These are phyloP conservation scores for Plagodis pulveraria DNA, from an alignment of 2,888 invertebrate genomes.

Conservation along the genomic window DNA sequence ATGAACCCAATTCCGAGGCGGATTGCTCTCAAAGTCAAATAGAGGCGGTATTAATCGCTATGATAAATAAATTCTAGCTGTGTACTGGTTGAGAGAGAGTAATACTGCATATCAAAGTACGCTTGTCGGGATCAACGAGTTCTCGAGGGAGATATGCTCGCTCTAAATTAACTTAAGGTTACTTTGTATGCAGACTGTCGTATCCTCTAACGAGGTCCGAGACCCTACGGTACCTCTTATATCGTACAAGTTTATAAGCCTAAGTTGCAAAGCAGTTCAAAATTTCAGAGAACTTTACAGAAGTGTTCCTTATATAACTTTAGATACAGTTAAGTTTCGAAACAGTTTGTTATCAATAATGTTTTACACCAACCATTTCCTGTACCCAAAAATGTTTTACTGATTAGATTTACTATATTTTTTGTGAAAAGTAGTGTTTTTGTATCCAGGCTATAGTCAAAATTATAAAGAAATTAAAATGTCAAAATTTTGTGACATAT, in stretches of 20 bases:
- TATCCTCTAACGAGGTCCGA: constrained; percentile 71
- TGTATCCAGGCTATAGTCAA: too few relatives aligned
- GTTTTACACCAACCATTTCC: too few relatives aligned
- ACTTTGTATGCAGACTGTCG: constrained; percentile 80
- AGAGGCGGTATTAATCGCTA: constrained; percentile 36
- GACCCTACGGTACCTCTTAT: constrained; percentile 55
- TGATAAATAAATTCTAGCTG: constrained; percentile 58
- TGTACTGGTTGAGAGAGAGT: constrained; percentile 45
- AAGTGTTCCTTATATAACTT: too few relatives aligned
- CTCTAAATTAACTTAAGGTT: constrained; percentile 79
- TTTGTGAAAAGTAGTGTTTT: too few relatives aligned
- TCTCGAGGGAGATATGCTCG: constrained; percentile 63
- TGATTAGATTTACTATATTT: too few relatives aligned
- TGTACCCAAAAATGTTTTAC: too few relatives aligned
- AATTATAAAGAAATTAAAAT: too few relatives aligned
- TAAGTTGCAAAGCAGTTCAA: constrained; percentile 50
- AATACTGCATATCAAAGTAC: constrained; percentile 63
- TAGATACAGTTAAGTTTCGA: too few relatives aligned
- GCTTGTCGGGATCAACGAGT: constrained; percentile 64
- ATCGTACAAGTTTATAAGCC: constrained; percentile 55
- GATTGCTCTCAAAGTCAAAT: constrained; percentile 38
- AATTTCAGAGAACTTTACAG: constrained; percentile 43
- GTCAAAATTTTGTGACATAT: too few relatives aligned
- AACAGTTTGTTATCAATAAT: too few relatives aligned
- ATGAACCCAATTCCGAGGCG: constrained; percentile 36